Percentiles rank a stretch among this genome's conserved stretches.
phyloP scores from a whole-genome alignment of 2,113 vertebrate genomes.

The Ariopsis seemanni region DNA sequence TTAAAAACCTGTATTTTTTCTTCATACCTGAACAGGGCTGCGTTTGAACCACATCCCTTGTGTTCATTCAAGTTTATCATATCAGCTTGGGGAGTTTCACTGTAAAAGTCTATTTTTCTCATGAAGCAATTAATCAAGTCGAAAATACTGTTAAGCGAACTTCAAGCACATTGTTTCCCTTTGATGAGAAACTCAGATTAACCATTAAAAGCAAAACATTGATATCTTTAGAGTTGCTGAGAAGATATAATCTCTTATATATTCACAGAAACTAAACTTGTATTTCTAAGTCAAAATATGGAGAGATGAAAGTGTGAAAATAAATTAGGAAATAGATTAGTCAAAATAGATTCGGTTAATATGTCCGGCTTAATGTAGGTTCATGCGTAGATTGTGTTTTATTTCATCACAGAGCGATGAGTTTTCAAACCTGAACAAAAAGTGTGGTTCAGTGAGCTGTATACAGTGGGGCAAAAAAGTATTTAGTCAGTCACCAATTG shows the following conservation, averaged over 20 bases:
- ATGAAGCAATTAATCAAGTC: conserved; percentile 17
- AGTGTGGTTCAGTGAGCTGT: not conserved
- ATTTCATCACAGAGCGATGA: not conserved
- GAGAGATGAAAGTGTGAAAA: not conserved
- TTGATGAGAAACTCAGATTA: conserved; percentile 28
- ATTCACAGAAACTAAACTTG: not conserved
- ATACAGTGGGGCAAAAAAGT: too few relatives aligned
- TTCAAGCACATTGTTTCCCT: conserved; percentile 17
- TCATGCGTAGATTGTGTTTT: not conserved
- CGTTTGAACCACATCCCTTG: not conserved
- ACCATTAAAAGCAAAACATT: not conserved
- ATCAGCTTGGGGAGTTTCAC: not conserved
- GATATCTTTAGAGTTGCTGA: conserved; percentile 26
- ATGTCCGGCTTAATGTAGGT: too few relatives aligned
- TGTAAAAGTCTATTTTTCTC: conserved; percentile 9
- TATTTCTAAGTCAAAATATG: not conserved
- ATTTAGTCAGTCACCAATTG: too few relatives aligned
- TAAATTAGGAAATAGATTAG: too few relatives aligned
- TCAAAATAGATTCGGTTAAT: too few relatives aligned
- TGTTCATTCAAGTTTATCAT: not conserved
- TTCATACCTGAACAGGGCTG: not conserved
- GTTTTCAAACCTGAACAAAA: not conserved
- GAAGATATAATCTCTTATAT: conserved; percentile 23
- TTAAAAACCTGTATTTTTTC: not conserved
- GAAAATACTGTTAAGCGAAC: not conserved